phyloP scores from a whole-genome alignment of 2,888 invertebrate genomes.

The Entomobrya proxima region DNA sequence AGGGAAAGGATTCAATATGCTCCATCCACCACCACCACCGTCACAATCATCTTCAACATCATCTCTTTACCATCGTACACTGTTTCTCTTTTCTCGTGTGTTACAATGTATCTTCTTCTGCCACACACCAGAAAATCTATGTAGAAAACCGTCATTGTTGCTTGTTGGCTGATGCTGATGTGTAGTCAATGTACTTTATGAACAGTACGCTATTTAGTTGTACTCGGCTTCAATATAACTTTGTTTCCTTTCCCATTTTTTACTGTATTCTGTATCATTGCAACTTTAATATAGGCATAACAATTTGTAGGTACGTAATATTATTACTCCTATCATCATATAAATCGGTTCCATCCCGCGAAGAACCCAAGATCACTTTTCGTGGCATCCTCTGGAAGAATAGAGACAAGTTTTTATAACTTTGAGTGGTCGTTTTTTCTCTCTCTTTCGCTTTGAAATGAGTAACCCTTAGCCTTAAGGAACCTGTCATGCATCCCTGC shows the following conservation, averaged over 20 bases:
- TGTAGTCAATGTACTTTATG: not conserved
- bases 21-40: slow-evolving; percentile 32
- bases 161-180: not conserved
- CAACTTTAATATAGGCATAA: not conserved
- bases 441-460: slow-evolving; percentile 16
- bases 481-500: slow-evolving; percentile 60
- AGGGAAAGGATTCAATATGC: slow-evolving; percentile 67
- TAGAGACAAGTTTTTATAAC: slow-evolving; percentile 2
- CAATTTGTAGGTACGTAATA: not conserved
- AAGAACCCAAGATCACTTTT: slow-evolving; percentile 33
- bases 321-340: not conserved
- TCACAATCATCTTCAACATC: slow-evolving; percentile 36
- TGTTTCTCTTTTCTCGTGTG: slow-evolving; percentile 21
- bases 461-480: slow-evolving; percentile 63
- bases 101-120: slow-evolving; percentile 9
- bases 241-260: slow-evolving; percentile 23
- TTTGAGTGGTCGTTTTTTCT: not conserved
- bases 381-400: not conserved
- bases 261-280: not conserved
- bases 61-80: slow-evolving; percentile 3
- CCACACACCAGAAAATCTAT: slow-evolving; percentile 9
- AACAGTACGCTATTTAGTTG: not conserved
- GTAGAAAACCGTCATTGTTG: not conserved
- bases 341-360: not conserved
- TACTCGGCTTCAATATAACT: slow-evolving; percentile 38